These are phyloP conservation scores for Aphelenchoides fujianensis DNA, from an alignment of 1,140 invertebrate genomes.

Conservation along the genomic window DNA sequence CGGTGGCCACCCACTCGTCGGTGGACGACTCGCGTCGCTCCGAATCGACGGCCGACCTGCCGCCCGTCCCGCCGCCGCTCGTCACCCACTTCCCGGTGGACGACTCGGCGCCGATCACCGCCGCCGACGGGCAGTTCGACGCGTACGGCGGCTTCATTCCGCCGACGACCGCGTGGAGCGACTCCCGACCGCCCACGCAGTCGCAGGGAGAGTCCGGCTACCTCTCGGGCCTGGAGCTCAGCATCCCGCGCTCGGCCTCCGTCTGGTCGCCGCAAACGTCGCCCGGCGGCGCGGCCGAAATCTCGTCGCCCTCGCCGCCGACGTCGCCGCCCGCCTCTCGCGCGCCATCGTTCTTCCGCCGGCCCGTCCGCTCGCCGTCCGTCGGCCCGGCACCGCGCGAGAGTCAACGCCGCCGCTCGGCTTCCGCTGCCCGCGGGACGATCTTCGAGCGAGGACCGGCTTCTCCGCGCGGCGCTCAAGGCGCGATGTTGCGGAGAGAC, in stretches of 20 bases:
- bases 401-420: not conserved
- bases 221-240: slow-evolving; percentile 1
- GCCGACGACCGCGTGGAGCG: not conserved
- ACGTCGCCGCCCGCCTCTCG: not conserved
- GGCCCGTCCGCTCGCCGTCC: not conserved
- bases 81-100: slow-evolving; percentile 13
- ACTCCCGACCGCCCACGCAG: not conserved
- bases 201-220: not conserved
- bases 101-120: not conserved
- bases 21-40: not conserved
- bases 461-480: not conserved
- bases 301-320: not conserved
- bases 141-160: slow-evolving; percentile 10
- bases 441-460: not conserved
- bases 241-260: not conserved
- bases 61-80: not conserved
- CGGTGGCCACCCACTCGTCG: not conserved
- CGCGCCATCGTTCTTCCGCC: not conserved
- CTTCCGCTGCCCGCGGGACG: not conserved
- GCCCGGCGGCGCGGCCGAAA: not conserved
- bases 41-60: not conserved
- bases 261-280: slow-evolving; percentile 11
- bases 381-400: not conserved
- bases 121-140: slow-evolving; percentile 10
- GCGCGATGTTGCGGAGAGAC: not conserved